phyloP scores from a whole-genome alignment of 2,113 vertebrate species.

The Xenotilapia flavipinnis region DNA sequence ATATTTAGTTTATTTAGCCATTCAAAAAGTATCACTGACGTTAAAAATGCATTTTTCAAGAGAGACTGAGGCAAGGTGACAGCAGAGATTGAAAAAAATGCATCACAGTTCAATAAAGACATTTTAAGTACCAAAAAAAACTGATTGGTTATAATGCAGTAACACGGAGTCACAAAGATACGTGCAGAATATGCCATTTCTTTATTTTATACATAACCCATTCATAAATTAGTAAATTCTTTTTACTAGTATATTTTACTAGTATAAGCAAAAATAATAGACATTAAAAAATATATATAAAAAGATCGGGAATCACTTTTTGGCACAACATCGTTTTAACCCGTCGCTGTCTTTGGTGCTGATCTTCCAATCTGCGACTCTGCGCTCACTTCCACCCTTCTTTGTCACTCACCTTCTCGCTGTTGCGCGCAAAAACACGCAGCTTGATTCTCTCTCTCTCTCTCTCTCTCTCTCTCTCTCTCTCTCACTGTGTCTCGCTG shows the following conservation, averaged over 20 bases:
- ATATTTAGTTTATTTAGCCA: neutral
- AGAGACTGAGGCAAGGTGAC: neutral
- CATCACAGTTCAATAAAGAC: neutral
- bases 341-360: conserved; percentile 19
- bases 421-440: neutral
- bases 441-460: neutral
- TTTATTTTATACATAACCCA: neutral
- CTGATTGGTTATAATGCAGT: neutral
- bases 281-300: neutral
- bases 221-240: neutral
- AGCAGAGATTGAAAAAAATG: neutral
- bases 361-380: neutral
- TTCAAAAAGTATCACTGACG: neutral
- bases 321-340: neutral
- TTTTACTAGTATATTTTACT: neutral
- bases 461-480: neutral
- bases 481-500: neutral
- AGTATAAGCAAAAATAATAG: neutral
- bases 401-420: neutral
- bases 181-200: neutral
- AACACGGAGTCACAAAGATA: neutral
- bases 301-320: neutral
- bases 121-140: neutral
- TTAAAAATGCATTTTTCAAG: neutral
- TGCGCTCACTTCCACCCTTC: neutral